These are phyloP conservation scores for Lepus europaeus DNA, from an alignment of 2,113 vertebrate species.

Conservation along the genomic window DNA sequence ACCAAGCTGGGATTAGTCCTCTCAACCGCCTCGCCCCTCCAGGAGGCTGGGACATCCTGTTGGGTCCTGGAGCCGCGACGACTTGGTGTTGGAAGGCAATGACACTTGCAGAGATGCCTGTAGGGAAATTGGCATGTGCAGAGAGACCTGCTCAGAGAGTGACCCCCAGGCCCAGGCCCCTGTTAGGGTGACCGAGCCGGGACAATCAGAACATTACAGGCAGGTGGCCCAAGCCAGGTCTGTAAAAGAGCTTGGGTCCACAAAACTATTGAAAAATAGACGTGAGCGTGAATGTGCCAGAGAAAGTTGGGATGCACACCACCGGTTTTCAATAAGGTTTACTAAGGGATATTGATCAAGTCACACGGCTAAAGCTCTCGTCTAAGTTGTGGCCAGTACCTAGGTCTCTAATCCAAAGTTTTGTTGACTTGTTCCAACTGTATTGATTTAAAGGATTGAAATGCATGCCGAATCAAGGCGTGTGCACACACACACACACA, in stretches of 20 bases:
- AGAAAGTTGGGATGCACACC: neutral
- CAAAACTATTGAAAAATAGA: neutral
- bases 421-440: conserved; percentile 19
- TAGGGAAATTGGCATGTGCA: neutral
- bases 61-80: neutral
- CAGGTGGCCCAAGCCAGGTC: neutral
- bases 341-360: neutral
- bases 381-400: neutral
- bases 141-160: neutral
- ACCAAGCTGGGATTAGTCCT: neutral
- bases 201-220: neutral
- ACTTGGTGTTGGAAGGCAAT: neutral
- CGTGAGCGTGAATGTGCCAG: neutral
- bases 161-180: no score
- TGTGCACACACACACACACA: neutral
- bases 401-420: neutral
- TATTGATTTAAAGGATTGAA: conserved; percentile 18
- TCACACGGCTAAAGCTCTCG: neutral
- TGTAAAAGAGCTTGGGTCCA: neutral
- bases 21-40: neutral
- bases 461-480: fast-evolving
- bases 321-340: neutral
- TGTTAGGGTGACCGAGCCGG: neutral
- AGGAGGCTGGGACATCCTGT: neutral
- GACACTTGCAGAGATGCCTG: neutral